A percentile compares a stretch with the other conserved stretches of the same genome.
phyloP scores from a whole-genome alignment of 2,113 vertebrate species.

The Anolis sagrei region DNA sequence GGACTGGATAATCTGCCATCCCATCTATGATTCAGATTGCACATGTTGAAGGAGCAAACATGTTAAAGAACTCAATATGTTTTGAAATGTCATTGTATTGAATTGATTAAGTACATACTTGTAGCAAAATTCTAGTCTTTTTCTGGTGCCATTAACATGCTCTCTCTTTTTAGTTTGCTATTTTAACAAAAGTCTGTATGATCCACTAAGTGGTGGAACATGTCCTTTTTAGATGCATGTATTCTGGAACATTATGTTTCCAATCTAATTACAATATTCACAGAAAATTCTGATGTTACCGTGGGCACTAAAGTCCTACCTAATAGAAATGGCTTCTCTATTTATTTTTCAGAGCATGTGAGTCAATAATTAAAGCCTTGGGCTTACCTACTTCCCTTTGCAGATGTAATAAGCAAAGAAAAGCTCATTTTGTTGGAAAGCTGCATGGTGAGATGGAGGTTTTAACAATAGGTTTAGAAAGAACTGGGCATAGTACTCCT shows the following conservation, averaged over 20 bases:
- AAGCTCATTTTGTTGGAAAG: constrained; percentile 60
- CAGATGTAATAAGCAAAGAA: constrained; percentile 59
- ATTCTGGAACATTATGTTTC: constrained; percentile 59
- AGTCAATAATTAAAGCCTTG: constrained; percentile 70
- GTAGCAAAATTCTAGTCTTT: not conserved
- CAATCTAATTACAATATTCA: constrained; percentile 62
- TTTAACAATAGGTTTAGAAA: constrained; percentile 52
- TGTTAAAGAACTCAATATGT: not conserved
- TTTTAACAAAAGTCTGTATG: constrained; percentile 44
- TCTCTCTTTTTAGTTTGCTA: not conserved
- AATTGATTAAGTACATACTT: not conserved
- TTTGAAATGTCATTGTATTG: not conserved
- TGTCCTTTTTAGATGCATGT: constrained; percentile 46
- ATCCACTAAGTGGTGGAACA: constrained; percentile 46
- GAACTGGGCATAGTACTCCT: constrained; percentile 35
- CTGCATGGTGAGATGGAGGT: constrained; percentile 55
- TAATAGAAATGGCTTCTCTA: constrained; percentile 59
- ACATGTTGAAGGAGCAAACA: not conserved
- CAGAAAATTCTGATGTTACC: constrained; percentile 59
- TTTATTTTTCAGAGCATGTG: constrained; percentile 62
- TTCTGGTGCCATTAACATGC: not conserved
- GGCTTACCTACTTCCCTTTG: constrained; percentile 61
- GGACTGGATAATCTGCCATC: not conserved
- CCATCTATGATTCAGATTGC: not conserved
- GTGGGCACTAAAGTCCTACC: constrained; percentile 48